Percentiles rank a stretch among this genome's conserved stretches.
Evolutionary conservation across 2,797 vertebrate genomes (phyloP).

Genomic region (Ciconia nigra): DNA sequence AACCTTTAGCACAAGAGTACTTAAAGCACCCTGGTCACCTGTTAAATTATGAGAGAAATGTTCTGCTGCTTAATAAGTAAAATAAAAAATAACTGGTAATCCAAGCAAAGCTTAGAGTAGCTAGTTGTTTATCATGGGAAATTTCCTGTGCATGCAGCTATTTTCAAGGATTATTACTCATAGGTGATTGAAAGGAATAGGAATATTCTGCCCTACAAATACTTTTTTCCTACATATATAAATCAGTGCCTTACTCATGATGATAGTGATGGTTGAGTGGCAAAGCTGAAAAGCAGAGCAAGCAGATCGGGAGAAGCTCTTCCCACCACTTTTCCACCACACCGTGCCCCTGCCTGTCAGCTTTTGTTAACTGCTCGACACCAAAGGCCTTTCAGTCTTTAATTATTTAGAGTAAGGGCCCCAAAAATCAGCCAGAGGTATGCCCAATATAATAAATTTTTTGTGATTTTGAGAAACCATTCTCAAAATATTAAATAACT

Average conservation of each 20-base stretch:
- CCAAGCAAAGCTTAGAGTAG: not conserved
- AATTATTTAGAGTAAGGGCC: not conserved
- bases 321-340: not conserved
- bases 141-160: not conserved
- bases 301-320: not conserved
- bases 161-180: not conserved
- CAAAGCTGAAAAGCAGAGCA: not conserved
- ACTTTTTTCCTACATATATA: not conserved
- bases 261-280: not conserved
- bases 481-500: not conserved
- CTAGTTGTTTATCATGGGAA: not conserved
- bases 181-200: not conserved
- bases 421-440: not conserved
- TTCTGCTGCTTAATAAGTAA: not conserved
- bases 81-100: not conserved
- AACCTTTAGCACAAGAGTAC: not conserved
- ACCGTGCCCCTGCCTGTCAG: not conserved
- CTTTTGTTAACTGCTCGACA: not conserved
- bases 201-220: not conserved
- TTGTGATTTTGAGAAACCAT: not conserved
- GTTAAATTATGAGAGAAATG: not conserved
- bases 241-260: not conserved
- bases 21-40: not conserved
- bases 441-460: not conserved
- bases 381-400: not conserved